These are phyloP conservation scores for Xiphydria camelus DNA, from an alignment of 2,888 invertebrate species.

Conservation along the genomic window DNA sequence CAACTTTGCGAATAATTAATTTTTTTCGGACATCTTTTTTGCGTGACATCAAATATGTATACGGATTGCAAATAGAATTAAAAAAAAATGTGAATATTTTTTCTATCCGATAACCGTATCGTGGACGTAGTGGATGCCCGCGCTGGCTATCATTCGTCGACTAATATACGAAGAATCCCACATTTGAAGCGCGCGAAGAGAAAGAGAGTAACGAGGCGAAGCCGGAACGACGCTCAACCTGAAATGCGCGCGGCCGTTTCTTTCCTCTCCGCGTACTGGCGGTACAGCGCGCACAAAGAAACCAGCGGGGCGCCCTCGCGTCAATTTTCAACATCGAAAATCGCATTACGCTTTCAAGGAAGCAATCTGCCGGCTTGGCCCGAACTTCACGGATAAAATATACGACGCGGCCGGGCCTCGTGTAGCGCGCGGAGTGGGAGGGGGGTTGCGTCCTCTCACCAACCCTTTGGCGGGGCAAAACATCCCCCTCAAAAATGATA, in stretches of 20 bases:
- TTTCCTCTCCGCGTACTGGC: background rate
- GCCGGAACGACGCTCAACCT: slow-evolving; percentile 29
- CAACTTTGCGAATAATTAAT: too few species aligned
- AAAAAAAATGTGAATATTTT: too few species aligned
- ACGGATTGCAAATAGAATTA: too few species aligned
- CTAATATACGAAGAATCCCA: too few species aligned
- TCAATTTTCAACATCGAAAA: slow-evolving; percentile 27
- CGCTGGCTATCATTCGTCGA: too few species aligned
- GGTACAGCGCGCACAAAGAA: slow-evolving; percentile 15
- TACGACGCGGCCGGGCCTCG: too few species aligned
- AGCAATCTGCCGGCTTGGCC: slow-evolving; percentile 28
- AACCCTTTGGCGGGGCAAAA: slow-evolving; percentile 2
- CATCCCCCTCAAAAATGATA: slow-evolving; percentile 22
- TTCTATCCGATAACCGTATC: too few species aligned
- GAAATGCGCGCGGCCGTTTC: slow-evolving; percentile 1
- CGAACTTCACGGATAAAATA: slow-evolving; percentile 22
- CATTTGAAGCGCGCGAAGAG: background rate
- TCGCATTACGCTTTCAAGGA: slow-evolving; percentile 26
- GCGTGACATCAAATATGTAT: too few species aligned
- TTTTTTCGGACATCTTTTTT: too few species aligned
- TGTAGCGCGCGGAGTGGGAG: too few species aligned
- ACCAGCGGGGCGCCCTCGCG: slow-evolving; percentile 12
- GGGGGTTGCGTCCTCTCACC: slow-evolving; percentile 8
- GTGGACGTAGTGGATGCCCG: too few species aligned
- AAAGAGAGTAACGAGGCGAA: background rate